Evolutionary conservation across 2,113 vertebrate species (phyloP).

Genomic region (Cavia porcellus): DNA sequence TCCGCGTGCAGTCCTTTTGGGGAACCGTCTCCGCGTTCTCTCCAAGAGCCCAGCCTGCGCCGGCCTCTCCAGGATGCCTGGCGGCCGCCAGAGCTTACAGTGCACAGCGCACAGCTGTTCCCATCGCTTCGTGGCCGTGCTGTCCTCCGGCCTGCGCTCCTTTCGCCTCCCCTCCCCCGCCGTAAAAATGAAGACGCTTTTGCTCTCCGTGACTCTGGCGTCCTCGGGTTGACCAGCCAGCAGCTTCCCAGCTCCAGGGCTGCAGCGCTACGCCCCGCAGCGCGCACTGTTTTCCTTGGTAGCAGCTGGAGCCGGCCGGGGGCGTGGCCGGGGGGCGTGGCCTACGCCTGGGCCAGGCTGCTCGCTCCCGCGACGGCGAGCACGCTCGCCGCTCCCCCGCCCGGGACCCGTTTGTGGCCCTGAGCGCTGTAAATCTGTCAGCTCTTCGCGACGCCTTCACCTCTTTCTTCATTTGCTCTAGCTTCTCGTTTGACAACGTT

Average conservation of each 20-base stretch:
- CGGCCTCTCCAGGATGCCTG: slow-evolving; percentile 77
- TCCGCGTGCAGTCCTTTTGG: slow-evolving; percentile 60
- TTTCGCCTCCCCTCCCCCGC: slow-evolving; percentile 4
- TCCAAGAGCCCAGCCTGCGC: slow-evolving; percentile 80
- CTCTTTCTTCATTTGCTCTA: slow-evolving; percentile 92
- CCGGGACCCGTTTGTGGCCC: slow-evolving; percentile 89
- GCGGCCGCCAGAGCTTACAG: slow-evolving; percentile 79
- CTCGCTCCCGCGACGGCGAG: slow-evolving; percentile 70
- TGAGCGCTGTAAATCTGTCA: slow-evolving; percentile 93
- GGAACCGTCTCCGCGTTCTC: slow-evolving; percentile 77
- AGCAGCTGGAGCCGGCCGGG: not conserved
- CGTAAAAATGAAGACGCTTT: not conserved
- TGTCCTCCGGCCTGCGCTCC: slow-evolving; percentile 74
- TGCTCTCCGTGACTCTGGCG: not conserved
- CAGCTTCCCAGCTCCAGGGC: not conserved
- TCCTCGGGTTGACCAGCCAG: slow-evolving; percentile 28
- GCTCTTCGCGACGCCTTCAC: slow-evolving; percentile 90
- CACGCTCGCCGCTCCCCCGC: slow-evolving; percentile 88
- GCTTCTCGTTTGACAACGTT: slow-evolving; percentile 93
- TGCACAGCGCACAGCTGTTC: slow-evolving; percentile 85
- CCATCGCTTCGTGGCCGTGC: slow-evolving; percentile 76
- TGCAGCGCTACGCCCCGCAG: not conserved
- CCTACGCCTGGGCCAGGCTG: not conserved
- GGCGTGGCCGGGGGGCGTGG: not conserved
- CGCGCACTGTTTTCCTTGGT: not conserved